Evolutionary conservation across 2,797 vertebrate species (phyloP).

Genomic region (Sphenodon punctatus): DNA sequence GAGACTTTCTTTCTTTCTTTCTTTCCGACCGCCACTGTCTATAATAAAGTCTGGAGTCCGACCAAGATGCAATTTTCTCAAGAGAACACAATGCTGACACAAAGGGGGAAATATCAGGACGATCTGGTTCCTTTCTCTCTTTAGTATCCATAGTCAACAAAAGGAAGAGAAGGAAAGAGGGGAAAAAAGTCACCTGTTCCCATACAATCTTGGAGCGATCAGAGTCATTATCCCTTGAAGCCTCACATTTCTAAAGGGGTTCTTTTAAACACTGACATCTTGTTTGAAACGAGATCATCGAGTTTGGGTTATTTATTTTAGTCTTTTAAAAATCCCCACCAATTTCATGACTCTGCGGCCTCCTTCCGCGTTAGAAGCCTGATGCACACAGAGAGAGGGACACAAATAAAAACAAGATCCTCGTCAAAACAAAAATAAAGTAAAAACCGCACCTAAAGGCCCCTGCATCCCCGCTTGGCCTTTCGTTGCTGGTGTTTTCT

Average conservation of each 20-base stretch:
- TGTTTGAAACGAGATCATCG: neutral
- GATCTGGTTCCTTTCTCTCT: slow-evolving; percentile 60
- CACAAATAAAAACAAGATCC: neutral
- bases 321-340: no score
- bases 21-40: neutral
- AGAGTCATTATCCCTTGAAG: slow-evolving; percentile 40
- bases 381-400: slow-evolving; percentile 19
- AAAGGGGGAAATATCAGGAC: slow-evolving; percentile 48
- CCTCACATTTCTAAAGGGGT: slow-evolving; percentile 49
- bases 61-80: neutral
- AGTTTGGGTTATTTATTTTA: no score
- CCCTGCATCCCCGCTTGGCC: slow-evolving; percentile 26
- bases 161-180: slow-evolving; percentile 16
- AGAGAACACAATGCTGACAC: slow-evolving; percentile 1
- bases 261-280: slow-evolving; percentile 43
- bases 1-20: rapidly evolving
- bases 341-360: neutral
- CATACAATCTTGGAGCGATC: slow-evolving; percentile 42
- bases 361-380: slow-evolving; percentile 20
- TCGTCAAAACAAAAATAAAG: neutral
- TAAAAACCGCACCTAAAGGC: neutral
- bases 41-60: neutral
- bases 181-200: slow-evolving; percentile 64
- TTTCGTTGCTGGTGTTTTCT: slow-evolving; percentile 34
- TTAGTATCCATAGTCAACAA: slow-evolving; percentile 35